These are phyloP conservation scores for Drosophila ercepeae DNA, from an alignment of 1,140 invertebrate species.

Conservation along the genomic window DNA sequence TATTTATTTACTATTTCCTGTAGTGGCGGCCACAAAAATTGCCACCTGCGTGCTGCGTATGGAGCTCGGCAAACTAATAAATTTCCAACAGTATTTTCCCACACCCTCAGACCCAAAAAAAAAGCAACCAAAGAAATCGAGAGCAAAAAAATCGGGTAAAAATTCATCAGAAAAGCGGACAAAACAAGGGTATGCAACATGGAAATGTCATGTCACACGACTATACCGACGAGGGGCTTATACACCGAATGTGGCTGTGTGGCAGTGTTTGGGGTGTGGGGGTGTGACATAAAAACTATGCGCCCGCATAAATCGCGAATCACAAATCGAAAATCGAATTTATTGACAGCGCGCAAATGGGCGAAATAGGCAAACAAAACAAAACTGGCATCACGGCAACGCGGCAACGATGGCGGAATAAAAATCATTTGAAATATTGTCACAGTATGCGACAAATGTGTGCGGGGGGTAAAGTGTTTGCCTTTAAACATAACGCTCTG, in stretches of 20 bases:
- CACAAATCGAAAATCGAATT: conserved; percentile 79
- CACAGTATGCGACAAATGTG: conserved; percentile 19
- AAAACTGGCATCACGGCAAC: conserved; percentile 12
- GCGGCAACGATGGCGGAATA: conserved; percentile 31
- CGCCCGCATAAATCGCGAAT: conserved; percentile 61
- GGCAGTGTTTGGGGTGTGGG: not conserved
- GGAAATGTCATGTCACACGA: conserved; percentile 46
- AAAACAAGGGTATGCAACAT: conserved; percentile 43
- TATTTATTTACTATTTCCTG: conserved; percentile 75
- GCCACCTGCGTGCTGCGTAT: conserved; percentile 62
- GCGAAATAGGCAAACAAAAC: conserved; percentile 61
- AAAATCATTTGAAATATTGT: conserved; percentile 54
- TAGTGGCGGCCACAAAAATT: conserved; percentile 70
- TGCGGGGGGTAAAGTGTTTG: conserved; percentile 41
- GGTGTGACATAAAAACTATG: conserved; percentile 53
- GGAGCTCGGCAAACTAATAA: conserved; percentile 66
- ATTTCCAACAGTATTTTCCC: conserved; percentile 43
- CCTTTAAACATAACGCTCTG: conserved; percentile 66
- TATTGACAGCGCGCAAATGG: conserved; percentile 76
- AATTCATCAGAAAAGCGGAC: not conserved
- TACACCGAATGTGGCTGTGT: not conserved
- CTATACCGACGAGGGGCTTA: conserved; percentile 15
- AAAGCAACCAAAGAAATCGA: not conserved
- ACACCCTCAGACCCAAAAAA: not conserved
- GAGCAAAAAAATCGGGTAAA: no score